phyloP scores from a whole-genome alignment of 2,888 invertebrate genomes.

The Pediacus dermestoides region DNA sequence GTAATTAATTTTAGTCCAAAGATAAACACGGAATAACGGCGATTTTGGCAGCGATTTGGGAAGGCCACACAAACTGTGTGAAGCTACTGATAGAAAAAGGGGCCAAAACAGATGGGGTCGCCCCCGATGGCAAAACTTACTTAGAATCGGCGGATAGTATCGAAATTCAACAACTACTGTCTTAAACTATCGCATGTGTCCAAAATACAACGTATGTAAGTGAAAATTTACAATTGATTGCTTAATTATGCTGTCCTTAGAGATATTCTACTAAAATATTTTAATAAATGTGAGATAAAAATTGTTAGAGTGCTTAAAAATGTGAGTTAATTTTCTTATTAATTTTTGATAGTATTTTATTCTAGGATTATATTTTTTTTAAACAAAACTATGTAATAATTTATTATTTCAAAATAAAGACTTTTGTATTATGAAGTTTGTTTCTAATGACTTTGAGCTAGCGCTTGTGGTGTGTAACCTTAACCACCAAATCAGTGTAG shows the following conservation, averaged over 20 bases:
- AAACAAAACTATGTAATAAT: conserved; percentile 14
- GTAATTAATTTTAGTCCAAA: conserved; percentile 62
- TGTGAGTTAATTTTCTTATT: conserved; percentile 9
- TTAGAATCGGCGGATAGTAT: conserved; percentile 86
- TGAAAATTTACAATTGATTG: conserved; percentile 13
- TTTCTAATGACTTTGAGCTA: background rate
- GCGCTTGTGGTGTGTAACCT: background rate
- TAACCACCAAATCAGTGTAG: background rate
- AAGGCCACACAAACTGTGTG: conserved; percentile 91
- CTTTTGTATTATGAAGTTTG: conserved; percentile 12
- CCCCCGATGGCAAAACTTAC: conserved; percentile 86
- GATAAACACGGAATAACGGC: conserved; percentile 96
- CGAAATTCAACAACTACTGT: conserved; percentile 78
- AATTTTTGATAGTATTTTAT: conserved; percentile 9
- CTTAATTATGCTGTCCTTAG: conserved; percentile 20
- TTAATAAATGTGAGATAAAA: conserved; percentile 15
- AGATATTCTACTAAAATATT: conserved; percentile 17
- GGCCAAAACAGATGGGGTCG: conserved; percentile 74
- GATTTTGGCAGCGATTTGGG: conserved; percentile 93
- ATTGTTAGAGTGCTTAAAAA: conserved; percentile 18
- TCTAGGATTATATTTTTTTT: conserved; percentile 11
- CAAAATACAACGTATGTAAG: conserved; percentile 12
- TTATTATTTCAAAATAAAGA: conserved; percentile 18
- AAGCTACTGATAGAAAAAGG: conserved; percentile 82
- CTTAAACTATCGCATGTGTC: conserved; percentile 19